A percentile compares a stretch with the other conserved stretches of the same genome.
phyloP scores from a whole-genome alignment of 37 sponge, comb jelly and placozoan species.

The Cliona cf. orientalis region DNA sequence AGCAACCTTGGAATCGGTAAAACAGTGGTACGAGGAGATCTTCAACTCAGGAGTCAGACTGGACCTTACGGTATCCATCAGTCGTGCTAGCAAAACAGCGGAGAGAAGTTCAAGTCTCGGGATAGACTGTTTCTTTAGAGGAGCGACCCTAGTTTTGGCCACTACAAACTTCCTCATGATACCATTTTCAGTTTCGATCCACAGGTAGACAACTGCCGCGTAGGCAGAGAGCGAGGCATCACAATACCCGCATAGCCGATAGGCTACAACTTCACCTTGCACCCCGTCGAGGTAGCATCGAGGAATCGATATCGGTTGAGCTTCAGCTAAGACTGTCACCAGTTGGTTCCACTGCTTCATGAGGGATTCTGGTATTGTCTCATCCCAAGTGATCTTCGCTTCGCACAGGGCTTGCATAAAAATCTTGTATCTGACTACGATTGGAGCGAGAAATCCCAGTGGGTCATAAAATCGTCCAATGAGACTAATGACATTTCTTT shows the following conservation, averaged over 20 bases:
- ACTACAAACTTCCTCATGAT: constrained; percentile 8
- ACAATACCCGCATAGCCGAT: constrained; percentile 34
- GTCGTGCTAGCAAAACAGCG: constrained; percentile 28
- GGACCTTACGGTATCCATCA: constrained; percentile 10
- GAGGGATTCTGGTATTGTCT: not conserved
- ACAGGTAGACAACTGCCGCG: constrained; percentile 35
- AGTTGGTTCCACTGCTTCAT: constrained; percentile 2
- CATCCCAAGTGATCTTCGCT: constrained; percentile 23
- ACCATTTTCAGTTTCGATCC: not conserved
- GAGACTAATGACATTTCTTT: constrained; percentile 31
- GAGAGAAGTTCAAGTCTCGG: constrained; percentile 48
- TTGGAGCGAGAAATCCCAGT: constrained; percentile 40
- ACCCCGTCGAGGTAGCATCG: constrained; percentile 17
- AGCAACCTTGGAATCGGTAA: constrained; percentile 36
- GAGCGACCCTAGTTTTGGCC: constrained; percentile 37
- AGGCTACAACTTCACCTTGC: constrained; percentile 1
- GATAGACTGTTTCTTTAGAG: constrained; percentile 27
- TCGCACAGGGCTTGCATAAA: constrained; percentile 35
- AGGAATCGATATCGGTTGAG: constrained; percentile 13
- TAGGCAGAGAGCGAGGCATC: constrained; percentile 43
- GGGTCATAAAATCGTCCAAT: constrained; percentile 48
- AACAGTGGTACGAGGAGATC: constrained; percentile 7
- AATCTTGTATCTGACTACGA: constrained; percentile 23
- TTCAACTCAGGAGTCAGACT: constrained; percentile 15
- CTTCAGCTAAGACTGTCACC: constrained; percentile 10